phyloP scores from a whole-genome alignment of 2,113 vertebrate species.

The Pseudorasbora parva region DNA sequence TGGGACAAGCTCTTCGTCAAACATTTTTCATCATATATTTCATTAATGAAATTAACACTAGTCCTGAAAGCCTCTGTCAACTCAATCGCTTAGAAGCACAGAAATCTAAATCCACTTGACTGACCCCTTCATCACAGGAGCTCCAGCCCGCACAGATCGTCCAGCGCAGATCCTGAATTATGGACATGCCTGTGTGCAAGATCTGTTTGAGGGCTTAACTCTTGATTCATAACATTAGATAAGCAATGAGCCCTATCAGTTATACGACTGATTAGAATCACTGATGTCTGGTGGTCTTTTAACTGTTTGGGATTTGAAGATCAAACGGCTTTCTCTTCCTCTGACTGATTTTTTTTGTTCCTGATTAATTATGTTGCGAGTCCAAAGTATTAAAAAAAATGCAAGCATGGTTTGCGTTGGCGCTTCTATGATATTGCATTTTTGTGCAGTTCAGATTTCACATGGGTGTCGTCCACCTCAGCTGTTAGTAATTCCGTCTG shows the following conservation, averaged over 20 bases:
- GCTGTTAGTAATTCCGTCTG: constrained; percentile 36
- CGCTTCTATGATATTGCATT: background rate
- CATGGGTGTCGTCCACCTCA: background rate
- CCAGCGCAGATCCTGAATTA: constrained; percentile 9
- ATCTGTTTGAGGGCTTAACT: constrained; percentile 26
- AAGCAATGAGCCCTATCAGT: constrained; percentile 40
- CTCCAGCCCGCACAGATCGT: background rate
- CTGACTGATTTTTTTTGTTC: background rate
- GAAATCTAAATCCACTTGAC: constrained; percentile 31
- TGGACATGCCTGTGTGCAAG: constrained; percentile 21
- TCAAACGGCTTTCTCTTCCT: constrained; percentile 33
- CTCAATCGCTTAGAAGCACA: background rate
- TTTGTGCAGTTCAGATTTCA: constrained; percentile 14
- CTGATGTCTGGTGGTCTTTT: constrained; percentile 46
- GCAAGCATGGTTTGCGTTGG: constrained; percentile 31
- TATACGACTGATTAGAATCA: constrained; percentile 42
- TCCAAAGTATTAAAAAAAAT: constrained; percentile 34
- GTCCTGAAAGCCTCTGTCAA: constrained; percentile 10
- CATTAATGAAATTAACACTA: too few relatives aligned
- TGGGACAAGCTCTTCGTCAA: too few relatives aligned
- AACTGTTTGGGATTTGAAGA: constrained; percentile 39
- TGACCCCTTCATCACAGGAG: constrained; percentile 33
- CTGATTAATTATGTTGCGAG: constrained; percentile 10
- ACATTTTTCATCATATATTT: too few relatives aligned
- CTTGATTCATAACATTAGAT: constrained; percentile 51